Conservation (phyloP, 2,113 vertebrate genomes). For the Solenodon paradoxus region DNA sequence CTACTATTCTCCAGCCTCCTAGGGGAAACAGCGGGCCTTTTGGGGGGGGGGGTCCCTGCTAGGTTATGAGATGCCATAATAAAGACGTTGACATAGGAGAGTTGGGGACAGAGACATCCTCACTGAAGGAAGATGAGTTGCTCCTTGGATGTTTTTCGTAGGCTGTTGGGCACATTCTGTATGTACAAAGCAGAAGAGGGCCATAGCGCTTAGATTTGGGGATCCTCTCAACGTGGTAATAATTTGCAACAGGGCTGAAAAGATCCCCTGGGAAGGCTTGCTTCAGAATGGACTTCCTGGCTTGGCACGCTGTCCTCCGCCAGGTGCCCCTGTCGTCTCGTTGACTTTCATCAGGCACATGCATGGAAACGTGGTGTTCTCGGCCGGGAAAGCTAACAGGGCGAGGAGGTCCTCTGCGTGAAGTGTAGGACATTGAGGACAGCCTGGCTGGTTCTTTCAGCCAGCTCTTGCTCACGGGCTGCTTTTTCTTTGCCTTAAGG, state of each 20-base stretch:
- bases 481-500: not conserved
- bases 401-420: constrained; percentile 55
- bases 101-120: not conserved
- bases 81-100: no score
- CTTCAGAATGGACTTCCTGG: constrained; percentile 45
- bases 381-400: constrained; percentile 58
- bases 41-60: not conserved
- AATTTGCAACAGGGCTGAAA: constrained; percentile 48
- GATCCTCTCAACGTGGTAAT: constrained; percentile 28
- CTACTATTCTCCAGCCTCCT: not conserved
- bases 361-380: constrained; percentile 69
- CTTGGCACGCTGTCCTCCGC: not conserved
- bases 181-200: not conserved
- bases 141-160: not conserved
- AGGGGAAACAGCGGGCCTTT: not conserved
- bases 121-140: not conserved
- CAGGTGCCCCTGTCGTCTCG: constrained; percentile 73
- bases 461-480: not conserved
- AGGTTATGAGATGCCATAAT: not conserved
- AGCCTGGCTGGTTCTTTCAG: not conserved
- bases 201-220: not conserved
- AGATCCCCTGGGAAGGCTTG: constrained; percentile 38
- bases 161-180: not conserved
- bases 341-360: constrained; percentile 60
- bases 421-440: constrained; percentile 72